Percentiles rank a stretch among this genome's conserved stretches.
Conservation (phyloP, 2,113 vertebrate genomes). For the Pelobates fuscus region DNA sequence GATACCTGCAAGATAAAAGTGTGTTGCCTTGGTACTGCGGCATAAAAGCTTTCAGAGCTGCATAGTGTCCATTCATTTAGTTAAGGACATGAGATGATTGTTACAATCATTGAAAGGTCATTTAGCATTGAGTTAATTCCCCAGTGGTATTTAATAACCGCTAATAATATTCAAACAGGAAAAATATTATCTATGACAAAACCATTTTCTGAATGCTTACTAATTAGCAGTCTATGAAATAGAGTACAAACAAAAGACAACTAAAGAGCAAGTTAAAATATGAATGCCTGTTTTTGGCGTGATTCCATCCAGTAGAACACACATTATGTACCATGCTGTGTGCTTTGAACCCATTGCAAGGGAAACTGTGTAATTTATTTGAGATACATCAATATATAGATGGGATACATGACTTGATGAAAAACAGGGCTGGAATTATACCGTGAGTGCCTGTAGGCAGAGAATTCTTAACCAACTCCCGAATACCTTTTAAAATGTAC, state of each 20-base stretch:
- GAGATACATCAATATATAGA: no score
- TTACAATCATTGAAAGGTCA: conserved; percentile 53
- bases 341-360: no score
- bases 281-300: background rate
- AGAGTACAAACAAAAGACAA: background rate
- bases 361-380: no score
- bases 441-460: no score
- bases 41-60: conserved; percentile 29
- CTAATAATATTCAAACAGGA: conserved; percentile 30
- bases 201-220: conserved; percentile 1
- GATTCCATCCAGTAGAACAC: background rate
- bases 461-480: no score
- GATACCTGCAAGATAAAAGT: conserved; percentile 31
- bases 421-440: no score
- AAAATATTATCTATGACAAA: conserved; percentile 30
- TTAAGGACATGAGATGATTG: conserved; percentile 44
- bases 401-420: no score
- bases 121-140: conserved; percentile 45
- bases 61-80: conserved; percentile 5
- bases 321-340: background rate
- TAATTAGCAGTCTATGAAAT: conserved; percentile 10
- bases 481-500: no score
- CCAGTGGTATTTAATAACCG: background rate
- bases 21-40: background rate
- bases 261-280: conserved; percentile 5